A percentile compares a stretch with the other conserved stretches of the same genome.
Evolutionary conservation across 2,113 vertebrate genomes (phyloP).

Genomic region (Talpa occidentalis): DNA sequence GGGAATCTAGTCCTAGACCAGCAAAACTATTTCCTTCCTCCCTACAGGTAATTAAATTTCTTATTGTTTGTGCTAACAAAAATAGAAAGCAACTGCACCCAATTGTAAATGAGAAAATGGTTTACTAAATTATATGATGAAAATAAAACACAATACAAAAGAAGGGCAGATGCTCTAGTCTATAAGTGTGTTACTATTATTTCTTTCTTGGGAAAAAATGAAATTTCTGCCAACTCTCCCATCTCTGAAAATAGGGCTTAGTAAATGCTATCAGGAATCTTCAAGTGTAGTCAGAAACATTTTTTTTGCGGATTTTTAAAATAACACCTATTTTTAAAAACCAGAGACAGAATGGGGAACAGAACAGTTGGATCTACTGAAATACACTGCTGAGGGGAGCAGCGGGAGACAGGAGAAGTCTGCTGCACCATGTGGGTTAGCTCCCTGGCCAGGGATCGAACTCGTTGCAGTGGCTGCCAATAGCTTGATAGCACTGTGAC

Average conservation of each 20-base stretch:
- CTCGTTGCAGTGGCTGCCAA: too few relatives aligned
- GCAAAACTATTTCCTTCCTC: not conserved
- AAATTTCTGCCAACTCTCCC: not conserved
- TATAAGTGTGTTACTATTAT: not conserved
- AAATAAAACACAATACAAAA: not conserved
- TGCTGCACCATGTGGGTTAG: too few relatives aligned
- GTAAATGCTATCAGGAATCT: not conserved
- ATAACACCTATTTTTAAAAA: conserved; percentile 57
- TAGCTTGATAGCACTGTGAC: too few relatives aligned
- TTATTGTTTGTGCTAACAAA: not conserved
- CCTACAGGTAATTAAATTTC: not conserved
- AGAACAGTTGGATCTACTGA: too few relatives aligned
- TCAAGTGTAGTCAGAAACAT: not conserved
- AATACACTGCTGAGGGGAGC: too few relatives aligned
- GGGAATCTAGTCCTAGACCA: not conserved
- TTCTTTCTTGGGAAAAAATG: not conserved
- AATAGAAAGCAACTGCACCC: not conserved
- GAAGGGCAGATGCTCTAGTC: not conserved
- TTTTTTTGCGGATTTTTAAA: not conserved
- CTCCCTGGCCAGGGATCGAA: too few relatives aligned
- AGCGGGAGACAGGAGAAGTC: too few relatives aligned
- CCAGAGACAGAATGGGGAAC: too few relatives aligned
- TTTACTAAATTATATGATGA: not conserved
- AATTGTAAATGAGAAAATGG: not conserved
- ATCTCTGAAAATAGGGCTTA: not conserved